Conservation (phyloP, 2,113 vertebrate species). For the Parotia lawesii region DNA sequence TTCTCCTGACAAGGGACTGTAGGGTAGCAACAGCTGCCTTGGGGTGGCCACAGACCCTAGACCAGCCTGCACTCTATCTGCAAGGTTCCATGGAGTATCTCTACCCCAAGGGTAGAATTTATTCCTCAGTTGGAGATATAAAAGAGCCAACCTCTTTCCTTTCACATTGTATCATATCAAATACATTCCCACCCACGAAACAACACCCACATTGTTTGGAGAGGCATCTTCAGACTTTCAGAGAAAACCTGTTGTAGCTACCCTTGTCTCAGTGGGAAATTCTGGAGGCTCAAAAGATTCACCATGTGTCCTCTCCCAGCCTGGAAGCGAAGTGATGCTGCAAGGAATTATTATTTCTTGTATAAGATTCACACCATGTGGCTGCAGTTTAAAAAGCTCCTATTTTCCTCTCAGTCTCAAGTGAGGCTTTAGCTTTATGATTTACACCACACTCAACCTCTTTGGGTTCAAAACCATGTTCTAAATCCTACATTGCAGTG, state of each 20-base stretch:
- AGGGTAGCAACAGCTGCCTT: background rate
- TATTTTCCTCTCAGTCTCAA: background rate
- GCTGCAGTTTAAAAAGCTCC: background rate
- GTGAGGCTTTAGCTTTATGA: background rate
- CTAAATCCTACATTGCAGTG: background rate
- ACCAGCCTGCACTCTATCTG: background rate
- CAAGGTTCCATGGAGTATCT: background rate
- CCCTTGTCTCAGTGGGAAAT: background rate
- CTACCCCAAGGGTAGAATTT: background rate
- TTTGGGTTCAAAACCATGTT: fast-evolving
- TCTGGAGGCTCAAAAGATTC: background rate
- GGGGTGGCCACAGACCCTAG: background rate
- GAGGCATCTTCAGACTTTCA: background rate
- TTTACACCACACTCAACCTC: background rate
- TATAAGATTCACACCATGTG: background rate
- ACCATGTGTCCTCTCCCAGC: background rate
- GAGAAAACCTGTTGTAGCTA: background rate
- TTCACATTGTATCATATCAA: background rate
- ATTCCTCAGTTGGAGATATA: background rate
- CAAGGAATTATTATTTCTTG: background rate
- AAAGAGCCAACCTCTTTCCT: background rate
- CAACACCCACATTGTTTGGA: conserved; percentile 3
- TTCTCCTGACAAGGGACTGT: background rate
- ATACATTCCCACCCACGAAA: background rate
- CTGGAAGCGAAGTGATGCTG: background rate